A percentile compares a stretch with the other conserved stretches of the same genome.
Conservation (phyloP, 2,888 invertebrate species). For the Noctua fimbriata region DNA sequence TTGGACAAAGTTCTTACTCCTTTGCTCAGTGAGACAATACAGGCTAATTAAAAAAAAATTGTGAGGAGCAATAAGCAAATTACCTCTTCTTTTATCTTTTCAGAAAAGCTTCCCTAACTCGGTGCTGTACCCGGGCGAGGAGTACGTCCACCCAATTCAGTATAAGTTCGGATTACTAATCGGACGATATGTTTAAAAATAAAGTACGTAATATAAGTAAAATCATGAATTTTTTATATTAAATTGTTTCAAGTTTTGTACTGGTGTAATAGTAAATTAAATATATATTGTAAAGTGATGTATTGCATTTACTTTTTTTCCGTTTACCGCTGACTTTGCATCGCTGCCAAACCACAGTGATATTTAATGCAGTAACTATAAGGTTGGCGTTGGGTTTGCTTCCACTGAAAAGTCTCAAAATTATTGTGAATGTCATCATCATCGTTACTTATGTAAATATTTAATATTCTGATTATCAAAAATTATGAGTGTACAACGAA, state of each 20-base stretch:
- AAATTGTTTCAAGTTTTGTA: conserved; percentile 24
- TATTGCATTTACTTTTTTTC: neutral
- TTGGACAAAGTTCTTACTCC: neutral
- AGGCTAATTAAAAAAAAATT: neutral
- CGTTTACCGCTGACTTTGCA: neutral
- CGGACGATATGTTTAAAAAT: conserved; percentile 82
- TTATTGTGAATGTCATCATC: no score
- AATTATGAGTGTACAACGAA: no score
- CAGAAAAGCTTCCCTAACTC: conserved; percentile 94
- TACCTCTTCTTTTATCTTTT: conserved; percentile 71
- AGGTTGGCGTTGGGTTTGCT: no score
- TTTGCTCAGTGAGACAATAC: no score
- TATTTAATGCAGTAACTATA: neutral
- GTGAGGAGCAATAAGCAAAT: neutral
- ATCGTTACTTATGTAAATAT: no score
- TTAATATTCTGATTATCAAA: no score
- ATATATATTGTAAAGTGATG: conserved; percentile 50
- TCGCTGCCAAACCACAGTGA: neutral
- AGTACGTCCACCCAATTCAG: conserved; percentile 93
- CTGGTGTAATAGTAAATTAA: conserved; percentile 38
- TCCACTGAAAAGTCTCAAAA: no score
- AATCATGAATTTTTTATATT: neutral
- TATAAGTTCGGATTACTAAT: conserved; percentile 93
- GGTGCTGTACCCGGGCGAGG: conserved; percentile 93
- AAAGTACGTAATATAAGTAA: neutral